These are phyloP conservation scores for Oophaga pumilio DNA, from an alignment of 2,113 vertebrate species.

Conservation along the genomic window DNA sequence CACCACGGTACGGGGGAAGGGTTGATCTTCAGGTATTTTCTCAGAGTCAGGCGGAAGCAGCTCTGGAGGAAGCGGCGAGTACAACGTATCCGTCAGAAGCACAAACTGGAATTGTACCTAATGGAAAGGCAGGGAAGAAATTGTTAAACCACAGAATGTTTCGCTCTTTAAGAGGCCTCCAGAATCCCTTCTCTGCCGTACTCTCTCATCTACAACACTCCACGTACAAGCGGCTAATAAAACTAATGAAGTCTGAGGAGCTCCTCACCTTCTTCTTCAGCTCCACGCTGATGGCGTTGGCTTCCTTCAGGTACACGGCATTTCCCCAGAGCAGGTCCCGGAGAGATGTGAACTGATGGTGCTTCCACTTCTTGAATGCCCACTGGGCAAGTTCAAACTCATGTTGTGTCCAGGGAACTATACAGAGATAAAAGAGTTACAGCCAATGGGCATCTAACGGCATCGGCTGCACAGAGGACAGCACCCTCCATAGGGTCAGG, in stretches of 20 bases:
- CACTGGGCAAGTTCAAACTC: constrained; percentile 93
- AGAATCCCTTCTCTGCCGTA: no score
- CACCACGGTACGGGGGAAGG: constrained; percentile 93
- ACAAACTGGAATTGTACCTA: constrained; percentile 99
- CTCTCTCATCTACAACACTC: no score
- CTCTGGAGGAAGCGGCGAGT: constrained; percentile 92
- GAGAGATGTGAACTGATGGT: constrained; percentile 95
- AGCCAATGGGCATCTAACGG: background rate
- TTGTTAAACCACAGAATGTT: background rate
- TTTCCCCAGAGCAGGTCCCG: constrained; percentile 96
- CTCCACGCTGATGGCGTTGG: constrained; percentile 96
- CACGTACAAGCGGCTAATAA: background rate
- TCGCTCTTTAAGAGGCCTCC: no score
- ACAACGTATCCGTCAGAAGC: constrained; percentile 91
- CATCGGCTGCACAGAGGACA: background rate
- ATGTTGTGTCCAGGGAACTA: constrained; percentile 93
- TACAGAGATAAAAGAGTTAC: constrained; percentile 33
- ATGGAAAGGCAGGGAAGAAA: background rate
- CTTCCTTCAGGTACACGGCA: constrained; percentile 95
- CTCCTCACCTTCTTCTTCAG: constrained; percentile 92
- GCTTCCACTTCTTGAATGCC: constrained; percentile 97
- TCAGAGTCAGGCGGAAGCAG: constrained; percentile 82
- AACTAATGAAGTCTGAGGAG: background rate
- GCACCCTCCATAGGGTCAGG: background rate
- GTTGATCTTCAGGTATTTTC: constrained; percentile 74